A percentile compares a stretch with the other conserved stretches of the same genome.
Evolutionary conservation across 2,113 vertebrate genomes (phyloP).

Genomic region (Theristicus caerulescens): DNA sequence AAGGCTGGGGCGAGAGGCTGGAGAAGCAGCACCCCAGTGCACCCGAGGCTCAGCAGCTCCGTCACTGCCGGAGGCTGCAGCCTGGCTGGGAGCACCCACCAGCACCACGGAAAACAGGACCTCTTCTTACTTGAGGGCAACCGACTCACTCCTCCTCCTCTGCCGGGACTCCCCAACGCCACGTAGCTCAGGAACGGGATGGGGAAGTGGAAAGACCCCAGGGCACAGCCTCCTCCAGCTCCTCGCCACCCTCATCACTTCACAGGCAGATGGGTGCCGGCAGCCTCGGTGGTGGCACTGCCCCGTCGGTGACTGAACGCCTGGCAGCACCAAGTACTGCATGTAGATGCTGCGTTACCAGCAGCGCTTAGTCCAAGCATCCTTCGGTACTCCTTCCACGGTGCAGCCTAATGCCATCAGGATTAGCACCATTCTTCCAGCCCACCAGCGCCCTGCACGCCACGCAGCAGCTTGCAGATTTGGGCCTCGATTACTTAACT

Average conservation of each 20-base stretch:
- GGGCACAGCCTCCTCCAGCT: background rate
- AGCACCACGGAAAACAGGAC: background rate
- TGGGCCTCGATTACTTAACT: background rate
- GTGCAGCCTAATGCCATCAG: rapidly evolving
- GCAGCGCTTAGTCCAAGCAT: rapidly evolving
- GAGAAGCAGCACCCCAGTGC: background rate
- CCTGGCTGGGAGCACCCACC: background rate
- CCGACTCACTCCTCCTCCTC: background rate
- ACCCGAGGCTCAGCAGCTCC: background rate
- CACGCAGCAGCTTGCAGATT: background rate
- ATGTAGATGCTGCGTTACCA: background rate
- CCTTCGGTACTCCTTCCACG: background rate
- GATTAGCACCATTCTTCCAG: background rate
- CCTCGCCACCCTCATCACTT: background rate
- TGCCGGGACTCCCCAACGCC: rapidly evolving
- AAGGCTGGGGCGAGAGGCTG: background rate
- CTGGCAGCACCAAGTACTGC: background rate
- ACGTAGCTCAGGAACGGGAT: rapidly evolving
- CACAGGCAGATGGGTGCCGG: rapidly evolving
- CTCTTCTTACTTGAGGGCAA: background rate
- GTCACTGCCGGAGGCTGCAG: background rate
- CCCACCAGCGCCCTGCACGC: background rate
- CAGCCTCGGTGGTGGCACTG: background rate
- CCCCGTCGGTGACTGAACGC: rapidly evolving
- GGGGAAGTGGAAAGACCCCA: background rate